Percentiles rank a stretch among this genome's conserved stretches.
Evolutionary conservation across 2,888 invertebrate genomes (phyloP).

Genomic region (Capitulum mitella): DNA sequence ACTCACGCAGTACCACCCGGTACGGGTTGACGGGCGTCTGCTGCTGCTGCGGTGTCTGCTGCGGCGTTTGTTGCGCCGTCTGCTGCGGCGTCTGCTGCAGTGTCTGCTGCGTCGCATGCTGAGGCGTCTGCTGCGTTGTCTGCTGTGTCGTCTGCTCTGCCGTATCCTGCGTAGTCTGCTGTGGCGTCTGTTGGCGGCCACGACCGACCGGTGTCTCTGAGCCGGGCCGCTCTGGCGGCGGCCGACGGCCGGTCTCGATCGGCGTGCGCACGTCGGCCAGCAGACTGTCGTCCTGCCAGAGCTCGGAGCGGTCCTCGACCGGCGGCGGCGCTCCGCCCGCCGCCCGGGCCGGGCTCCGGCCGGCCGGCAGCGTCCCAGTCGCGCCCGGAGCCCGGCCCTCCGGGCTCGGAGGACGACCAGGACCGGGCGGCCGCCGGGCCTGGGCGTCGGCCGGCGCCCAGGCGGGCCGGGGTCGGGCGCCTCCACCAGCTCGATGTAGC

Average conservation of each 20-base stretch:
- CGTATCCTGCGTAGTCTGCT: too few relatives aligned
- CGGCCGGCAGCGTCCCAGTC: neutral
- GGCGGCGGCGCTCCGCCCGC: neutral
- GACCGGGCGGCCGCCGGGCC: neutral
- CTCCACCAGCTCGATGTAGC: neutral
- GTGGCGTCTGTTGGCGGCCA: too few relatives aligned
- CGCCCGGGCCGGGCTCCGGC: neutral
- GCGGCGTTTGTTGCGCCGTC: neutral
- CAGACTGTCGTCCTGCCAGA: neutral
- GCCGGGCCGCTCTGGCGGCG: neutral
- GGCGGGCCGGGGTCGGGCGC: neutral
- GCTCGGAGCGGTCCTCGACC: neutral
- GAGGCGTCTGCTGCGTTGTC: too few relatives aligned
- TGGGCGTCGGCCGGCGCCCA: neutral
- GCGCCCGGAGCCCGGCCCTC: neutral
- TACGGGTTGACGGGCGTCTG: conserved; percentile 6
- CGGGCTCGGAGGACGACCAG: neutral
- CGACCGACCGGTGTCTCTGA: too few relatives aligned
- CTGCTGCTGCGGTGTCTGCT: neutral
- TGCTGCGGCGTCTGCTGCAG: neutral
- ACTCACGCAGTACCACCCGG: neutral
- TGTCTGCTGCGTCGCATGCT: neutral
- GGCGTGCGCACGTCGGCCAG: neutral
- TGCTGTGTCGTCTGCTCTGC: too few relatives aligned
- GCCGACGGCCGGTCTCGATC: neutral